Evolutionary conservation across 1,140 invertebrate species (phyloP), one percentile per base, ranked within the genome.

Genomic region (Gryllus bimaculatus): DNA sequence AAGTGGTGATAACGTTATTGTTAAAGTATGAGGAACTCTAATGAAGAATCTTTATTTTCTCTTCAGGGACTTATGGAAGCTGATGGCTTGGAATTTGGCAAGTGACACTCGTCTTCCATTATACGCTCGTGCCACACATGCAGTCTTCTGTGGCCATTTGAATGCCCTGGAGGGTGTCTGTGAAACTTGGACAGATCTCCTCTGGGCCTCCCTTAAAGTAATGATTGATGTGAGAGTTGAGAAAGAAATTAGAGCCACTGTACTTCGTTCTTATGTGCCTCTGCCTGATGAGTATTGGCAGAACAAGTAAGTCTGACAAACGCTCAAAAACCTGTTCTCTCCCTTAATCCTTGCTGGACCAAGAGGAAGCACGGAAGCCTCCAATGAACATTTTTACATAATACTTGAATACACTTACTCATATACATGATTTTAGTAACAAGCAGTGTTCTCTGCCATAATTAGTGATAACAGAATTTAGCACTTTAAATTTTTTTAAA

Each of bases 191-290:
- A 92, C 95, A 84, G 97, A 99, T 86, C 88, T 93, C 78, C 85
- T 98, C 13, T 98, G 96, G 96, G 94, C 95, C 12, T 92, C 96
- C 84, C 88, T 96, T 81, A 93, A 92, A 83, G 89, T 91, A 0
- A 89, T 95, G 81, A 91, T 98, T 79, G 96, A 98, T 85, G 90
- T 93, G 18, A 88, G 91, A 80, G 94, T 98, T 3, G 96, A 98
- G 83, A 87, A 89, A 80, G 91, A 94, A 85, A 84, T 94, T 18
- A 86, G 91, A 82, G 86, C 89, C 87, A 84, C 84, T 89, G 87
- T 84, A 89, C 81, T 81, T 88, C 82, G 81, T 88, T 83, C 83
- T 15, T 91, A 89, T 82, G 88, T 85, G 12, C 83, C 86, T 76
- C 89, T 94, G 86, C 95, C 91, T 10, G 91, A 90, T 82, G 91